Evolutionary conservation across 2,113 vertebrate genomes (phyloP).

Genomic region (Apistogramma diplotaenia): DNA sequence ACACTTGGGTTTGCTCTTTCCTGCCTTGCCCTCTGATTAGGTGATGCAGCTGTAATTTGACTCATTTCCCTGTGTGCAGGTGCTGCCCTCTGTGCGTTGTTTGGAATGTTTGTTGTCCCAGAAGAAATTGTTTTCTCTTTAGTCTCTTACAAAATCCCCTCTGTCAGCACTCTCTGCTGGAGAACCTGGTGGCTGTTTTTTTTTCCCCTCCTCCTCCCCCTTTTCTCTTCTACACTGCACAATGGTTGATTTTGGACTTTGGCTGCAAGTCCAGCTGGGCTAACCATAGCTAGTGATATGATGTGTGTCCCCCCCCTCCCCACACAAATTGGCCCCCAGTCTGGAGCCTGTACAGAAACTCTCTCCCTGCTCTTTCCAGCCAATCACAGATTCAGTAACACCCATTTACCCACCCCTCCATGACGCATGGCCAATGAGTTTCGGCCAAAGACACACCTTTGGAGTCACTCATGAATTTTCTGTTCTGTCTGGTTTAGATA

Average conservation of each 20-base stretch:
- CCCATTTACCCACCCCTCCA: conserved; percentile 58
- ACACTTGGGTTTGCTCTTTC: background rate
- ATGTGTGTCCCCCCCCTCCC: conserved; percentile 41
- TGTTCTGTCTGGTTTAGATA: conserved; percentile 56
- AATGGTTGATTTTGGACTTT: conserved; percentile 71
- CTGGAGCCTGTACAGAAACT: conserved; percentile 38
- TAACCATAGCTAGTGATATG: conserved; percentile 31
- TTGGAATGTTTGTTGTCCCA: background rate
- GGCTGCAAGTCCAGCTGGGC: conserved; percentile 27
- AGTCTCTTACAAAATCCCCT: conserved; percentile 14
- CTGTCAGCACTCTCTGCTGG: conserved; percentile 15
- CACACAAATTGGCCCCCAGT: conserved; percentile 65
- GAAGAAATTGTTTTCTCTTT: conserved; percentile 9
- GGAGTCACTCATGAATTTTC: conserved; percentile 61
- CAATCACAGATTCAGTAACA: conserved; percentile 59
- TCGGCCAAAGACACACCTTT: conserved; percentile 73
- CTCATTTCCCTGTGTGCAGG: conserved; percentile 15
- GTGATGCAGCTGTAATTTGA: conserved; percentile 35
- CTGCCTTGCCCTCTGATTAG: conserved; percentile 28
- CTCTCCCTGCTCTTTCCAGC: conserved; percentile 46
- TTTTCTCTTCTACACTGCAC: background rate
- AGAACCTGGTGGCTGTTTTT: conserved; percentile 24
- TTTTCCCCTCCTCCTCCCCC: background rate
- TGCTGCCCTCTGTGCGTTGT: conserved; percentile 3
- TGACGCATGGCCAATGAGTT: conserved; percentile 65